Percentiles rank a stretch among this genome's conserved stretches.
phyloP scores from a whole-genome alignment of 2,888 invertebrate species.

The Mythimna vitellina region DNA sequence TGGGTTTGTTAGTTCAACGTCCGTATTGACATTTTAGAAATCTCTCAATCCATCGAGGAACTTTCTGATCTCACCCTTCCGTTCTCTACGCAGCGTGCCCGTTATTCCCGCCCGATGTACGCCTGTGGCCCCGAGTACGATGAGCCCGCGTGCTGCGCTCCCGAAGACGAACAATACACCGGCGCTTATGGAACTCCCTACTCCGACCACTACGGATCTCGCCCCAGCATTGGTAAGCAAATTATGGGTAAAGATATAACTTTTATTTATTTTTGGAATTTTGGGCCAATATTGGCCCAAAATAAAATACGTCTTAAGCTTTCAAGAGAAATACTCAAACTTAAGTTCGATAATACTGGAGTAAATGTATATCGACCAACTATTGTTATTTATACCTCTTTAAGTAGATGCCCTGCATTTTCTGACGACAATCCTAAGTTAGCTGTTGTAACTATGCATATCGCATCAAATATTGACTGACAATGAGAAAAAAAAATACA shows the following conservation, averaged over 20 bases:
- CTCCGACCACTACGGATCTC: constrained; percentile 97
- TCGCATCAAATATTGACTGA: too few relatives aligned
- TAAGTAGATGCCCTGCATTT: not conserved
- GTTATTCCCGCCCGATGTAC: constrained; percentile 94
- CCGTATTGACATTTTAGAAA: too few relatives aligned
- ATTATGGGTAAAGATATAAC: constrained; percentile 12
- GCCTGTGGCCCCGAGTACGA: constrained; percentile 96
- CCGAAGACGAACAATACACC: constrained; percentile 97
- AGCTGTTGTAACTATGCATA: not conserved
- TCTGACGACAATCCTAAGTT: not conserved
- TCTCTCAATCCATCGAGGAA: too few relatives aligned
- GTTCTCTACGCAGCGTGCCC: constrained; percentile 85
- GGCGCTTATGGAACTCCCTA: constrained; percentile 97
- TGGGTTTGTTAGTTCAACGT: too few relatives aligned
- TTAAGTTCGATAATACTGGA: too few relatives aligned
- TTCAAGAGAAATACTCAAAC: too few relatives aligned
- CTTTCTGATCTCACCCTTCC: not conserved
- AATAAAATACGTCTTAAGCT: too few relatives aligned
- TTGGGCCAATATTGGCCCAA: too few relatives aligned
- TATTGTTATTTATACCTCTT: not conserved
- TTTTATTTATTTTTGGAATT: not conserved
- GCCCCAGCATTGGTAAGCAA: constrained; percentile 94
- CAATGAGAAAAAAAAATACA: too few relatives aligned
- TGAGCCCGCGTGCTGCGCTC: constrained; percentile 97
- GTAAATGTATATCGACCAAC: too few relatives aligned